A percentile compares a stretch with the other conserved stretches of the same genome.
These are phyloP conservation scores for Sepiola atlantica DNA, from an alignment of 2,888 invertebrate species.

Conservation along the genomic window DNA sequence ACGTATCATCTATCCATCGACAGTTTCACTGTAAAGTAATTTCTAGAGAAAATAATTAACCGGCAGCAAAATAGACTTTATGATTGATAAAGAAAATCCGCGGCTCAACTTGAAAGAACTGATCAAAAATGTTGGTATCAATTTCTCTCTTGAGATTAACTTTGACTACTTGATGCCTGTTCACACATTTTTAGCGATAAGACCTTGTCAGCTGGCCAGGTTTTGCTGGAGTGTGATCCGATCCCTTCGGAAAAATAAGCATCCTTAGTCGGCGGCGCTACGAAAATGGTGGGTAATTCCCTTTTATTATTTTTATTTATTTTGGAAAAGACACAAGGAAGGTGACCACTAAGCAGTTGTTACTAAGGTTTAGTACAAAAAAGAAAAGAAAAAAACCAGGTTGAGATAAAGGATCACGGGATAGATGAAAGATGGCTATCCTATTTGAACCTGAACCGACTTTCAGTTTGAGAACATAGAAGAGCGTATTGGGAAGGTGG, in stretches of 20 bases:
- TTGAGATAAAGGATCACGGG: not conserved
- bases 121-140: not conserved
- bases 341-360: not conserved
- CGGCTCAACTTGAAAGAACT: not conserved
- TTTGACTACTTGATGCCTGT: constrained; percentile 6
- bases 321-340: not conserved
- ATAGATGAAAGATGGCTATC: not conserved
- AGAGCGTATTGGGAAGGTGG: not conserved
- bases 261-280: not conserved
- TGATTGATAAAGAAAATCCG: not conserved
- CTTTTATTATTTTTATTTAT: not conserved
- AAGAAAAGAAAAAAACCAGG: not conserved
- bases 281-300: not conserved
- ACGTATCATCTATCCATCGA: no score
- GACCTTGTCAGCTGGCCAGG: constrained; percentile 11
- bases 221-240: not conserved
- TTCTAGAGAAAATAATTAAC: constrained; percentile 5
- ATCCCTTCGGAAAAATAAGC: not conserved
- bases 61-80: not conserved
- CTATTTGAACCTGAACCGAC: not conserved
- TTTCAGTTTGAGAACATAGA: not conserved
- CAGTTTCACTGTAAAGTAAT: not conserved
- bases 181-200: not conserved
- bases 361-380: not conserved
- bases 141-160: not conserved